These are phyloP conservation scores for Neosilurus mollespiculum DNA, from an alignment of 2,797 vertebrate genomes.

Conservation along the genomic window DNA sequence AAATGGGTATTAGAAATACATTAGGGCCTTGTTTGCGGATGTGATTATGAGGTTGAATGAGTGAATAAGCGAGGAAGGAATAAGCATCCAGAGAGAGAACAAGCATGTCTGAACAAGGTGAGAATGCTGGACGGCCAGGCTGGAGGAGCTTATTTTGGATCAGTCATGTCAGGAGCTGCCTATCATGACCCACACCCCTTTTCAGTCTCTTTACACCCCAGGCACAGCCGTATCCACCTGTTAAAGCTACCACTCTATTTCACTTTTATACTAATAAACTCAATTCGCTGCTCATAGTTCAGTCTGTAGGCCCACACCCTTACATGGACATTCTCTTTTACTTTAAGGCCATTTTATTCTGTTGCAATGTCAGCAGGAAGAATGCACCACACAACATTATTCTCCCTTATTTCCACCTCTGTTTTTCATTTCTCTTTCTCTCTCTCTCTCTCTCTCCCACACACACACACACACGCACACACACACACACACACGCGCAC, in stretches of 20 bases:
- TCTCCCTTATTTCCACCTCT: slow-evolving; percentile 19
- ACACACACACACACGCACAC: too few species aligned
- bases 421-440: slow-evolving; percentile 21
- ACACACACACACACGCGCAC: too few species aligned
- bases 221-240: slow-evolving; percentile 73
- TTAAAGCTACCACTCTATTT: slow-evolving; percentile 50
- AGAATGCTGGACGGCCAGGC: slow-evolving; percentile 71
- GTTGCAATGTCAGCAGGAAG: slow-evolving; percentile 77
- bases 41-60: slow-evolving; percentile 60
- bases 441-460: slow-evolving; percentile 61
- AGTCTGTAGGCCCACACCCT: slow-evolving; percentile 29
- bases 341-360: slow-evolving; percentile 49
- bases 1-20: slow-evolving; percentile 48
- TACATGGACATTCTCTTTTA: slow-evolving; percentile 13
- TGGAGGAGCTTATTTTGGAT: slow-evolving; percentile 74
- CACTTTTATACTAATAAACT: slow-evolving; percentile 62
- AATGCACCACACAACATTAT: slow-evolving; percentile 61
- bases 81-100: slow-evolving; percentile 55
- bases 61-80: slow-evolving; percentile 59
- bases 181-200: slow-evolving; percentile 57
- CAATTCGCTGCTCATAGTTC: slow-evolving; percentile 67
- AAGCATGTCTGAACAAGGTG: slow-evolving; percentile 74
- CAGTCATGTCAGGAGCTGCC: slow-evolving; percentile 70
- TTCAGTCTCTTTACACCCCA: slow-evolving; percentile 47
- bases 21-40: slow-evolving; percentile 56